phyloP scores from a whole-genome alignment of 2,888 invertebrate species.

The Conistra vaccinii region DNA sequence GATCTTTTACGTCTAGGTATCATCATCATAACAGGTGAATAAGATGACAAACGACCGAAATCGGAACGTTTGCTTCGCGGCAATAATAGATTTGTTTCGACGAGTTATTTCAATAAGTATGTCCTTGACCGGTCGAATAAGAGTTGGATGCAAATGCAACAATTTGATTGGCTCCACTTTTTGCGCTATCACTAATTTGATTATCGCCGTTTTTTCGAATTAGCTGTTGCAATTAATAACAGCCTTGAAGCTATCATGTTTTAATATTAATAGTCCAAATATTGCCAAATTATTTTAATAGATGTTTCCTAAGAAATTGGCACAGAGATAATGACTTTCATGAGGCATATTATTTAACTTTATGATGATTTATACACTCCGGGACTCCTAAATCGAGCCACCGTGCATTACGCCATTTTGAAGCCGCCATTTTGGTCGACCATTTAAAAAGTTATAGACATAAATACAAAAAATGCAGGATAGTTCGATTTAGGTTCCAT shows the following conservation, averaged over 20 bases:
- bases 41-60: too few species aligned
- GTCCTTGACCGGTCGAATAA: conserved; percentile 38
- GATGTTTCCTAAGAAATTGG: conserved; percentile 24
- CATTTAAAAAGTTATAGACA: too few species aligned
- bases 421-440: too few species aligned
- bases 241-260: conserved; percentile 37
- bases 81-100: neutral
- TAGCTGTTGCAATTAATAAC: conserved; percentile 48
- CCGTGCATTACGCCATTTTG: too few species aligned
- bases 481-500: too few species aligned
- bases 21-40: too few species aligned
- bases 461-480: too few species aligned
- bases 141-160: conserved; percentile 33
- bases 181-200: conserved; percentile 39
- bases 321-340: conserved; percentile 9
- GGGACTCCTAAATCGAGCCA: too few species aligned
- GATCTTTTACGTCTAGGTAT: too few species aligned
- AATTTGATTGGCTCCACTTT: conserved; percentile 39
- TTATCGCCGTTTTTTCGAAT: conserved; percentile 2
- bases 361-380: neutral
- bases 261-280: conserved; percentile 25
- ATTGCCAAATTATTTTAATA: conserved; percentile 21
- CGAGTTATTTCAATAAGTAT: neutral
- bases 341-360: neutral
- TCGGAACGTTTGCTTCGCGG: neutral